A percentile compares a stretch with the other conserved stretches of the same genome.
Conservation (phyloP, 2,888 invertebrate genomes). For the Tolmerus cingulatus region DNA sequence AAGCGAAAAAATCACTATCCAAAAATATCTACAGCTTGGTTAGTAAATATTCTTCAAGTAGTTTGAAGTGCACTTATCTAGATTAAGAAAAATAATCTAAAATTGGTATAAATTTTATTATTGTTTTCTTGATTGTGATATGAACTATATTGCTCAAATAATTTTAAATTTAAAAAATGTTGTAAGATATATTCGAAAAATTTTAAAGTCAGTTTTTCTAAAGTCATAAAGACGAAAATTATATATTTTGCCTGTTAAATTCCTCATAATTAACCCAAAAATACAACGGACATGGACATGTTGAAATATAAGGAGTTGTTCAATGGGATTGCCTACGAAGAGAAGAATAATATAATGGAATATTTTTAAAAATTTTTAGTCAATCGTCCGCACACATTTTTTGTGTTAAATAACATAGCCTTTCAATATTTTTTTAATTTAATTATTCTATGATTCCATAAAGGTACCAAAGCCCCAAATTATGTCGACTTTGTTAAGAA, state of each 20-base stretch:
- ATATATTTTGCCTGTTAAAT: too few relatives aligned
- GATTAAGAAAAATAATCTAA: neutral
- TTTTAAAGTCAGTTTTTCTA: neutral
- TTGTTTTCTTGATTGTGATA: neutral
- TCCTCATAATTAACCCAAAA: too few relatives aligned
- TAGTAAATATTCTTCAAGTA: neutral
- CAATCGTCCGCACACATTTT: too few relatives aligned
- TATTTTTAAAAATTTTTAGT: too few relatives aligned
- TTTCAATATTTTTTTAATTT: neutral
- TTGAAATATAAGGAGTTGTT: too few relatives aligned
- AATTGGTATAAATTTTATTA: neutral
- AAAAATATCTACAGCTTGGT: too few relatives aligned
- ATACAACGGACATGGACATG: too few relatives aligned
- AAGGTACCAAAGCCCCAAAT: constrained; percentile 44
- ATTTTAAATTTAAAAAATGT: neutral
- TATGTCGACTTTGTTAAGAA: constrained; percentile 76
- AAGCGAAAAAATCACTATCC: constrained; percentile 47
- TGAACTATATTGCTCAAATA: neutral
- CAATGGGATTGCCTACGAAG: too few relatives aligned
- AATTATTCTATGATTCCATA: neutral
- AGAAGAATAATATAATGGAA: too few relatives aligned
- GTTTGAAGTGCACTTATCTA: neutral
- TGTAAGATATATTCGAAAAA: too few relatives aligned
- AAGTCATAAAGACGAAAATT: too few relatives aligned
- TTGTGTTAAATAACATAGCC: too few relatives aligned